These are phyloP conservation scores for Andrena chrysosceles DNA, from an alignment of 2,888 invertebrate species.

Conservation along the genomic window DNA sequence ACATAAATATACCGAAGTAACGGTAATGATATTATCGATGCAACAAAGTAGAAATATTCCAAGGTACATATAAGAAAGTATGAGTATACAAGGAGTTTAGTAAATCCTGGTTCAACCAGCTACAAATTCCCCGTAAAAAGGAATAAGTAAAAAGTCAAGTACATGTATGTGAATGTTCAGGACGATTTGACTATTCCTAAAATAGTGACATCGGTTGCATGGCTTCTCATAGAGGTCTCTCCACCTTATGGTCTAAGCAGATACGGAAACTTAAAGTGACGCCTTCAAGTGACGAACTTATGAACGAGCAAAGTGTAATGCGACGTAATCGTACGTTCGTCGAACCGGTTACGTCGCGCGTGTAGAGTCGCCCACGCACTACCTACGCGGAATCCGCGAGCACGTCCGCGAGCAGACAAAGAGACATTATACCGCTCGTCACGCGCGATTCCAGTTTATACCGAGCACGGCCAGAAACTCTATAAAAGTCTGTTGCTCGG, in stretches of 20 bases:
- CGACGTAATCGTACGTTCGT: slow-evolving; percentile 68
- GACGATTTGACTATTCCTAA: slow-evolving; percentile 28
- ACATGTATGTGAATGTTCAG: neutral
- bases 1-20: too few species aligned
- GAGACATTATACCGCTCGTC: slow-evolving; percentile 31
- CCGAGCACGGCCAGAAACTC: slow-evolving; percentile 11
- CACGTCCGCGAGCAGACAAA: slow-evolving; percentile 31
- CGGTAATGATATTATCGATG: too few species aligned
- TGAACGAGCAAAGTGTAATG: slow-evolving; percentile 58
- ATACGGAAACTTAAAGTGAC: slow-evolving; percentile 18
- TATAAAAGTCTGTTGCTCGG: neutral
- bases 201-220: slow-evolving; percentile 22
- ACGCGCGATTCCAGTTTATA: slow-evolving; percentile 33
- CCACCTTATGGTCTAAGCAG: neutral
- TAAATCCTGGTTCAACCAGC: too few species aligned
- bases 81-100: too few species aligned
- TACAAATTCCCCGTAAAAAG: too few species aligned
- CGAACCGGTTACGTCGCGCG: slow-evolving; percentile 52
- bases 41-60: too few species aligned
- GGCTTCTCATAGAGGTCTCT: neutral
- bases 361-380: slow-evolving; percentile 56
- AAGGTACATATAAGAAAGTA: too few species aligned
- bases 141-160: neutral
- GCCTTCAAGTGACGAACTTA: slow-evolving; percentile 20
- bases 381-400: slow-evolving; percentile 51